phyloP scores from a whole-genome alignment of 2,113 vertebrate genomes.

The Plecturocebus donacophilus region DNA sequence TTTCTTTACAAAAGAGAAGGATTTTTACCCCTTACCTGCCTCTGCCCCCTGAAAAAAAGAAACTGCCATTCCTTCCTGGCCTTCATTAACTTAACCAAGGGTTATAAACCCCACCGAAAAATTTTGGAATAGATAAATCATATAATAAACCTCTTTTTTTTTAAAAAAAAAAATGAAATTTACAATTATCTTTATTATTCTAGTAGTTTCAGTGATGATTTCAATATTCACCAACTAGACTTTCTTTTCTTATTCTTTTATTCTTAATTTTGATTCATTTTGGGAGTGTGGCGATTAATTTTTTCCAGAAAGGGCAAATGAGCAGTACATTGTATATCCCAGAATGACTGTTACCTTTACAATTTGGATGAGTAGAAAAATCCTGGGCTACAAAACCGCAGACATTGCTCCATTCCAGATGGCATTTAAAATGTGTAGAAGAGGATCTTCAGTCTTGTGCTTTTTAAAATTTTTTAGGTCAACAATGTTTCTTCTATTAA shows the following conservation, averaged over 20 bases:
- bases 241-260: not conserved
- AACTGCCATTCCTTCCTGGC: not conserved
- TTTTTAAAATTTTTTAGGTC: not conserved
- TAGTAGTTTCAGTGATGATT: not conserved
- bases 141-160: not conserved
- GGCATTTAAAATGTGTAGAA: not conserved
- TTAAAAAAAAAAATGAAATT: not conserved
- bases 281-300: not conserved
- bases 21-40: not conserved
- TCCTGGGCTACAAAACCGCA: not conserved
- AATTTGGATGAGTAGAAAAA: not conserved
- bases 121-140: not conserved
- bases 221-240: not conserved
- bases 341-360: not conserved
- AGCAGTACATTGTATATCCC: not conserved
- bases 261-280: constrained; percentile 37
- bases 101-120: not conserved
- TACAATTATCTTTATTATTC: not conserved
- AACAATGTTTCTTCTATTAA: not conserved
- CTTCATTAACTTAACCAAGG: not conserved
- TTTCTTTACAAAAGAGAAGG: constrained; percentile 2
- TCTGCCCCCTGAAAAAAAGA: not conserved
- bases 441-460: not conserved
- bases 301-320: not conserved
- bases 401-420: not conserved